Percentiles rank a stretch among this genome's conserved stretches.
Evolutionary conservation across 1,140 invertebrate genomes (phyloP).

Genomic region (Latrodectus geometricus): DNA sequence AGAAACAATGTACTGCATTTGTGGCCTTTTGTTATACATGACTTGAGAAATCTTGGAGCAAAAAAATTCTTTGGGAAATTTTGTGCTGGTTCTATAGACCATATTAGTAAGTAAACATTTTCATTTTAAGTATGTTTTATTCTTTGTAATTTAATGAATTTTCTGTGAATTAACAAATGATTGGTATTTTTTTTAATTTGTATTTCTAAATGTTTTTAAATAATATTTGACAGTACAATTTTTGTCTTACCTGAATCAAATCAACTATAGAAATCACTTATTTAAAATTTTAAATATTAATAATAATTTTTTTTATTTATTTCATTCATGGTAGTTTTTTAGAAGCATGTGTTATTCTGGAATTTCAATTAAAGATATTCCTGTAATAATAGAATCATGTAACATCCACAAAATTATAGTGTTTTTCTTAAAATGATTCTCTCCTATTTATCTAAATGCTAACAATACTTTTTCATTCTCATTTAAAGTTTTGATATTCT

Average conservation of each 20-base stretch:
- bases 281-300: neutral
- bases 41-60: slow-evolving; percentile 91
- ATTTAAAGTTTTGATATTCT: no score
- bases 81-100: slow-evolving; percentile 97
- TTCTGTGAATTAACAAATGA: neutral
- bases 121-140: neutral
- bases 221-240: no score
- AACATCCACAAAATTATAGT: no score
- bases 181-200: neutral
- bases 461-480: no score
- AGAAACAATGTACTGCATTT: slow-evolving; percentile 98
- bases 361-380: no score
- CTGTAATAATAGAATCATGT: no score
- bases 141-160: neutral
- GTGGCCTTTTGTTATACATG: slow-evolving; percentile 98
- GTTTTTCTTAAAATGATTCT: no score
- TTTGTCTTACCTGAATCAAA: no score
- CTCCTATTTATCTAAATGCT: no score
- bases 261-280: neutral
- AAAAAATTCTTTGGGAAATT: slow-evolving; percentile 99
- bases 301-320: neutral
- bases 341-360: neutral
- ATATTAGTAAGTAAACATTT: slow-evolving; percentile 81
- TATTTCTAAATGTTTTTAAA: no score
- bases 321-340: neutral